These are phyloP conservation scores for Epizoanthus illoricatus DNA, from an alignment of 92 coral and sea anemone species.

Conservation along the genomic window DNA sequence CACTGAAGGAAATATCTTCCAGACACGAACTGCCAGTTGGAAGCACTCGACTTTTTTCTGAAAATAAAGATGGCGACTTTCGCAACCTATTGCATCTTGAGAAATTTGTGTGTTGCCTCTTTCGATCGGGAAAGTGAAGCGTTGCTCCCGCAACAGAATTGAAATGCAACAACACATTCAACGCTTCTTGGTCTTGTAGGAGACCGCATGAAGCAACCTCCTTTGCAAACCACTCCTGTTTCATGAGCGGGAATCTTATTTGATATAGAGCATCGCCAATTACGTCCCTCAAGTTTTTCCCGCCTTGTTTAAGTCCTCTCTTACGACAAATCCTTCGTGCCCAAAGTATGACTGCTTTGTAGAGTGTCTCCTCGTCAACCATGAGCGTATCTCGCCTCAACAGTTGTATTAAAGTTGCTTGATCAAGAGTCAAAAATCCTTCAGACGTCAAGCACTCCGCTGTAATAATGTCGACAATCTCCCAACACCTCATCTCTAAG, in stretches of 20 bases:
- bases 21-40: background rate
- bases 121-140: constrained; percentile 6
- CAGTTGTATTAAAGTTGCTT: constrained; percentile 26
- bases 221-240: constrained; percentile 11
- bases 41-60: background rate
- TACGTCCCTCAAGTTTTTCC: constrained; percentile 19
- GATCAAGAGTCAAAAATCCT: constrained; percentile 12
- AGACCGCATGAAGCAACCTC: constrained; percentile 29
- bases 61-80: background rate
- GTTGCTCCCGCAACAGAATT: background rate
- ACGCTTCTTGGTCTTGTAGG: constrained; percentile 17
- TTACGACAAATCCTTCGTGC: constrained; percentile 1
- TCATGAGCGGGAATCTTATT: constrained; percentile 37
- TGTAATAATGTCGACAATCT: background rate
- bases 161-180: background rate
- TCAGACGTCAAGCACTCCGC: constrained; percentile 8
- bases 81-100: background rate
- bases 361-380: constrained; percentile 33
- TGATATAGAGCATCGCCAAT: constrained; percentile 38
- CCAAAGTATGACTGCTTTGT: constrained; percentile 28
- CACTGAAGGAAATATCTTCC: background rate
- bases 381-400: constrained; percentile 32
- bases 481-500: background rate
- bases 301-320: background rate
- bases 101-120: background rate